Percentiles rank a stretch among this genome's conserved stretches.
These are phyloP conservation scores for Laspeyria flexula DNA, from an alignment of 2,888 invertebrate genomes.

Conservation along the genomic window DNA sequence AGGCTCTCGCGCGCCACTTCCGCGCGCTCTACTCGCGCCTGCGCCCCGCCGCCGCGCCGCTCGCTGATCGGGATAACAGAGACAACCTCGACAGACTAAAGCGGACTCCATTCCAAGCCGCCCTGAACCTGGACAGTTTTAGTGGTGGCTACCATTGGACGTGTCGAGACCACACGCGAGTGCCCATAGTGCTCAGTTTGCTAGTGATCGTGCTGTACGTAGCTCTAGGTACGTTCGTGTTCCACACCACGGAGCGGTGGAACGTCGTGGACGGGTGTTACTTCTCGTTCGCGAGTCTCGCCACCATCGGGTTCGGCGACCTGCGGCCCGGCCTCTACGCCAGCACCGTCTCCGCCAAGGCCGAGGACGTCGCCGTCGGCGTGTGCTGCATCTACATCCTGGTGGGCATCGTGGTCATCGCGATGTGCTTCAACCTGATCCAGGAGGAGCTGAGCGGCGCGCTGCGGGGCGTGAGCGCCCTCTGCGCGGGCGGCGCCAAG, in stretches of 20 bases:
- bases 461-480: conserved; percentile 53
- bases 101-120: conserved; percentile 77
- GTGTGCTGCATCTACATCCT: conserved; percentile 93
- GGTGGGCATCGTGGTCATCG: conserved; percentile 93
- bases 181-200: conserved; percentile 95
- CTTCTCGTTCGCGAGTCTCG: conserved; percentile 92
- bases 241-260: conserved; percentile 97
- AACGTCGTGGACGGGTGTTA: conserved; percentile 94
- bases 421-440: conserved; percentile 94
- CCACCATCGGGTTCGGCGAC: conserved; percentile 94
- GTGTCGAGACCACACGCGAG: conserved; percentile 88
- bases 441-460: conserved; percentile 89
- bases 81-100: conserved; percentile 53
- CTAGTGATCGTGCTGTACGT: conserved; percentile 95
- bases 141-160: conserved; percentile 72
- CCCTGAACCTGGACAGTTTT: conserved; percentile 73
- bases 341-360: conserved; percentile 74
- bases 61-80: conserved; percentile 52
- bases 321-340: conserved; percentile 88
- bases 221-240: conserved; percentile 95
- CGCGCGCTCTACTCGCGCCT: conserved; percentile 89
- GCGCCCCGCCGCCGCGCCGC: conserved; percentile 59
- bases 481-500: conserved; percentile 61
- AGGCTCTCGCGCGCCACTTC: conserved; percentile 92
- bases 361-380: conserved; percentile 89